These are phyloP conservation scores for Perizoma affinitatum DNA, from an alignment of 2,888 invertebrate genomes.

Conservation along the genomic window DNA sequence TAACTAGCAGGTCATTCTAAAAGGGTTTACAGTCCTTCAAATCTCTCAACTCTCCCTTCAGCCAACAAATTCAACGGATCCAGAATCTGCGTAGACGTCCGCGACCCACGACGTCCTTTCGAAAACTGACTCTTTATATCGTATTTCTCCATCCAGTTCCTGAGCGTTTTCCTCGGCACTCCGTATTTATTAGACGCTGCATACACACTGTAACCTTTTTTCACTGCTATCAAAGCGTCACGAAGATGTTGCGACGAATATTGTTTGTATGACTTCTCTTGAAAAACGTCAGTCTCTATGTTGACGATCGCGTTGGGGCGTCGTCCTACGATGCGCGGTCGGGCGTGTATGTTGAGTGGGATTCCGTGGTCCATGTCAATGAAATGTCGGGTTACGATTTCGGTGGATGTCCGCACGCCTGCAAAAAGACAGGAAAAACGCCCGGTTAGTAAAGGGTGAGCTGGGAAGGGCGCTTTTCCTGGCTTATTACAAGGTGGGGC, in stretches of 20 bases:
- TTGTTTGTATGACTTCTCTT: conserved; percentile 80
- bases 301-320: conserved; percentile 76
- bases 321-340: conserved; percentile 72
- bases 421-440: conserved; percentile 75
- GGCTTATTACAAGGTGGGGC: conserved; percentile 72
- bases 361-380: conserved; percentile 78
- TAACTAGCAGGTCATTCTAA: too few relatives aligned
- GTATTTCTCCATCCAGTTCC: conserved; percentile 85
- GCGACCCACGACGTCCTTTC: conserved; percentile 72
- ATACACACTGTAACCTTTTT: conserved; percentile 82
- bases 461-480: conserved; percentile 76
- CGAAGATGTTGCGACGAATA: conserved; percentile 79
- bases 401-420: conserved; percentile 78
- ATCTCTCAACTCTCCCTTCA: conserved; percentile 63
- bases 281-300: conserved; percentile 78
- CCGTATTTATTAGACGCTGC: conserved; percentile 83
- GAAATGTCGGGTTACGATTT: conserved; percentile 78
- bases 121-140: conserved; percentile 83
- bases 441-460: conserved; percentile 39
- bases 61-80: conserved; percentile 73
- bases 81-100: conserved; percentile 60
- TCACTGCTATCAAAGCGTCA: conserved; percentile 78
- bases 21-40: conserved; percentile 46
- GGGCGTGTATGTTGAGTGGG: conserved; percentile 73
- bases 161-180: conserved; percentile 80